Evolutionary conservation across 1,140 invertebrate genomes (phyloP).

Genomic region (Proales similis): DNA sequence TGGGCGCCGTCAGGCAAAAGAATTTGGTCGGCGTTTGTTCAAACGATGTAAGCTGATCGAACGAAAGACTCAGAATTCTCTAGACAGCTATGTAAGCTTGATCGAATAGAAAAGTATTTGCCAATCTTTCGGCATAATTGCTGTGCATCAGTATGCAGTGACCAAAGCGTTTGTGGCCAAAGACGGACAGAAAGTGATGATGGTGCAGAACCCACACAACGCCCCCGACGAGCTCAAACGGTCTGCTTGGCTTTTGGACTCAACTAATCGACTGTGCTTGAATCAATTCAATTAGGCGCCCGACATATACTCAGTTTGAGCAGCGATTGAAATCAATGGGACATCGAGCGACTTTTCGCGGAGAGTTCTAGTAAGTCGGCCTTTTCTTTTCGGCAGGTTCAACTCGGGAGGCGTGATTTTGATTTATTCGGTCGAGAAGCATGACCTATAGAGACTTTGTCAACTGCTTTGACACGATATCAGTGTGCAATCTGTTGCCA

Average conservation of each 20-base stretch:
- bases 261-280: neutral
- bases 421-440: neutral
- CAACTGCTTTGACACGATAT: conserved; percentile 12
- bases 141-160: conserved; percentile 17
- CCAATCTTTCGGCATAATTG: neutral
- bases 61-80: too few species aligned
- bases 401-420: too few species aligned
- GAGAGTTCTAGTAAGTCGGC: conserved; percentile 24
- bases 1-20: neutral
- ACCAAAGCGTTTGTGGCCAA: conserved; percentile 12
- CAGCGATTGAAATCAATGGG: neutral
- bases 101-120: too few species aligned
- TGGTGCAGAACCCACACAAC: conserved; percentile 33
- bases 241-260: neutral
- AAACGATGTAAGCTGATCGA: neutral
- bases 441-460: conserved; percentile 14
- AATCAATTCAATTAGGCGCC: neutral
- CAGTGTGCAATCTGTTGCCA: conserved; percentile 19
- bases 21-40: conserved; percentile 7
- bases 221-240: conserved; percentile 17
- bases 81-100: too few species aligned
- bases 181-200: conserved; percentile 13
- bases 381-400: conserved; percentile 4
- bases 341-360: neutral
- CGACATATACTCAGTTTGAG: conserved; percentile 7